Base-by-base conservation (phyloP, 2,113 vertebrate genomes). In the Carassius carassius region DNA sequence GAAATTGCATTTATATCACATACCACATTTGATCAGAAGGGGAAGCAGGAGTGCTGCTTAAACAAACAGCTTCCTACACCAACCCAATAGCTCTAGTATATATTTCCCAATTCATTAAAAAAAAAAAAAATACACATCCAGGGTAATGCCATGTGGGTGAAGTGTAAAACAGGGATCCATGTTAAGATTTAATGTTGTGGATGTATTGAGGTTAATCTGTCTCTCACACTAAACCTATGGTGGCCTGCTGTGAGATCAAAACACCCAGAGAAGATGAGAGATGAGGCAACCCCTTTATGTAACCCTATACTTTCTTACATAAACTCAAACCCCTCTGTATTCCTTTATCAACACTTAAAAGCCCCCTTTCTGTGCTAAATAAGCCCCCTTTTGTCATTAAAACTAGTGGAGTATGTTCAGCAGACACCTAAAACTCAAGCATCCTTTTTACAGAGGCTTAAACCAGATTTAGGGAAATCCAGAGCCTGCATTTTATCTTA, bases 201-300 rank as follows among this genome's bases (percentile, higher is more conserved):
- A 83, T 86, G 87, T 82, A 90, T 90, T 82, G 78, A 87, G 87
- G 87, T 86, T 86, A 89, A 89, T 87, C 89, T 85, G 84, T 85
- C 82, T 83, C 82, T 83, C 67, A 49, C 51, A 49, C 81, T 86
- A 85, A 87, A 84, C 72, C 76, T 74, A 49, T 78, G 72, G 37
- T 58, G 81, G 44, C 75, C 81, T 81, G 44, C 44, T 47, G 44
- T 47, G 44, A 47, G 44, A 47, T 47, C 41, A 41, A 41, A 41
- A 41, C 8, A 41, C 41, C 41, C 41, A 9, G 44, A 47, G 44
- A 47, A 47, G 44, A 47, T 47, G 44, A 47, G 44, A 47, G 44
- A 47, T 47, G 44, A 47, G 11, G 10, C 11, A 47, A 47, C 2
- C 44, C 11, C 44, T 47, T 47, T 47, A 47, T 47, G 44, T 47